Evolutionary conservation across 2,797 vertebrate genomes (phyloP), one percentile per base, ranked within the genome.

Genomic region (Semaprochilodus insignis): DNA sequence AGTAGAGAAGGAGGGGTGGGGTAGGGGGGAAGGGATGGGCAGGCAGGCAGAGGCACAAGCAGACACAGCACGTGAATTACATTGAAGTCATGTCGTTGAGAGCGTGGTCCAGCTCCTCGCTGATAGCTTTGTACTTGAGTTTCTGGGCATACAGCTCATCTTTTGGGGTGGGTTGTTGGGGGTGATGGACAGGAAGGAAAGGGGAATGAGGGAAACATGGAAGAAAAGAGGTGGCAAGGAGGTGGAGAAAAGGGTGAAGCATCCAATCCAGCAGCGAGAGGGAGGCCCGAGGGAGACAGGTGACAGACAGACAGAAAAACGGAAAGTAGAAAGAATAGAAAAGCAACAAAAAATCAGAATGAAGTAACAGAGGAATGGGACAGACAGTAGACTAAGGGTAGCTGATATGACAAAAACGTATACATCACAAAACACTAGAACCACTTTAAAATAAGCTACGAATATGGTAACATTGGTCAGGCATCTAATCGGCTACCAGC

Each of bases 91-190:
- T 99, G 90, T 99, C 98, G 89, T 99, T 99, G 96, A 99, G 97
- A 94, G 98, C 97, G 94, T 99, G 97, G 96, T 99, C 98, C 96
- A 99, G 96, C 97, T 99, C 98, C 96, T 99, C 98, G 93, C 98
- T 99, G 97, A 99, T 99, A 93, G 97, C 97, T 94, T 99, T 99
- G 97, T 99, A 99, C 97, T 99, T 99, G 95, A 99, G 96, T 96
- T 99, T 99, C 97, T 99, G 98, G 94, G 97, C 94, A 88, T 99
- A 99, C 89, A 99, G 95, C 95, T 99, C 98, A 93, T 99, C 98
- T 99, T 95, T 87, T 76, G 93, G 89, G 82, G 87, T 89, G 86
- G 84, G 86, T 85, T 65, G 60, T 65, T 85, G 81, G 81, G 88
- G 91, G 87, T 81, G 67, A 51, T 59, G 27, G 70, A 77, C 87